Evolutionary conservation across 2,888 invertebrate genomes (phyloP).

Genomic region (Calliphora vomitoria): DNA sequence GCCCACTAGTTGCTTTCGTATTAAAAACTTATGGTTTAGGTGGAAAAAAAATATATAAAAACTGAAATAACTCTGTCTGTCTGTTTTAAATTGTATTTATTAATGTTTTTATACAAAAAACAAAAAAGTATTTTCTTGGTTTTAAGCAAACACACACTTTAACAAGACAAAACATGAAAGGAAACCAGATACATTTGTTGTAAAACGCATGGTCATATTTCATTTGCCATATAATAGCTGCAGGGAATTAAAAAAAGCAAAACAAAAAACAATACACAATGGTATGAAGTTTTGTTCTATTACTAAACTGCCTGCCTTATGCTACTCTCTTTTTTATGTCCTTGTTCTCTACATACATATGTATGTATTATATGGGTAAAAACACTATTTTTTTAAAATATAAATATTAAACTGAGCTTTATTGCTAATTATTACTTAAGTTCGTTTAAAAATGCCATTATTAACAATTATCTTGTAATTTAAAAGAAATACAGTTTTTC

Average conservation of each 20-base stretch:
- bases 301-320: conserved; percentile 36
- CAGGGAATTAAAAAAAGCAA: conserved; percentile 71
- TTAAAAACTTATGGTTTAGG: background rate
- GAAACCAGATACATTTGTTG: conserved; percentile 45
- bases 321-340: conserved; percentile 2
- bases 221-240: conserved; percentile 69
- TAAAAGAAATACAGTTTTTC: too few relatives aligned
- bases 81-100: background rate
- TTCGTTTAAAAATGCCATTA: too few relatives aligned
- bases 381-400: too few relatives aligned
- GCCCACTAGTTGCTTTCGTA: background rate
- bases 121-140: conserved; percentile 22
- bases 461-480: too few relatives aligned
- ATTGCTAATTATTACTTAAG: too few relatives aligned
- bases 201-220: conserved; percentile 64
- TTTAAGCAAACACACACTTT: background rate
- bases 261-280: conserved; percentile 54
- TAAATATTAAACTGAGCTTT: too few relatives aligned
- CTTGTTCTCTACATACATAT: background rate
- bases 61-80: conserved; percentile 10
- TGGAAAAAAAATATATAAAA: background rate
- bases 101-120: background rate
- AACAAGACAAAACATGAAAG: conserved; percentile 9
- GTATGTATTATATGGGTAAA: too few relatives aligned
- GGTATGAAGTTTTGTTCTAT: conserved; percentile 34